Evolutionary conservation across 2,797 vertebrate genomes (phyloP).

Genomic region (Chelidonichthys spinosus): DNA sequence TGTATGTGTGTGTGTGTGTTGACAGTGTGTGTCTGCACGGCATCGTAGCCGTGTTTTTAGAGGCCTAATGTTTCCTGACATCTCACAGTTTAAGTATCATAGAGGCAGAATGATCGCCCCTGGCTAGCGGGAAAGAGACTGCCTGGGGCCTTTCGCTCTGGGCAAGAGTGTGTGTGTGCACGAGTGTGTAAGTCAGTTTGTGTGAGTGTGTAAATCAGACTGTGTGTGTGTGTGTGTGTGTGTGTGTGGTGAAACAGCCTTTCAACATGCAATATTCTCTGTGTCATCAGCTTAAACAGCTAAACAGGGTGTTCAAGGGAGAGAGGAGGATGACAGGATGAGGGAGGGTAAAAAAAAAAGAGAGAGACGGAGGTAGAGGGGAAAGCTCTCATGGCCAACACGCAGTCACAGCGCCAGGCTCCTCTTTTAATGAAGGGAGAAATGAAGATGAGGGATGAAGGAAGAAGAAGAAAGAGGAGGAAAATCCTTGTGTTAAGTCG

Average conservation of each 20-base stretch:
- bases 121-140: constrained; percentile 86
- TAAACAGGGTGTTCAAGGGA: constrained; percentile 74
- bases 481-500: constrained; percentile 68
- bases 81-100: constrained; percentile 89
- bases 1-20: constrained; percentile 50
- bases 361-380: constrained; percentile 31
- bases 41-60: constrained; percentile 78
- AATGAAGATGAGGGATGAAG: constrained; percentile 68
- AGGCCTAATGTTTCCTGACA: constrained; percentile 90
- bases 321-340: constrained; percentile 49
- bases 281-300: constrained; percentile 84
- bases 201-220: constrained; percentile 34
- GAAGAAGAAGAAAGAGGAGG: constrained; percentile 61
- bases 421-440: constrained; percentile 71
- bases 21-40: constrained; percentile 63
- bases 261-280: constrained; percentile 83
- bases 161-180: constrained; percentile 75
- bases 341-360: constrained; percentile 22
- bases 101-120: constrained; percentile 86
- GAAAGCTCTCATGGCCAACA: constrained; percentile 50
- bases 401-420: constrained; percentile 44
- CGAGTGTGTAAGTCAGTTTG: constrained; percentile 12
- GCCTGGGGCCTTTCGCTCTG: constrained; percentile 88
- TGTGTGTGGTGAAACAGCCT: constrained; percentile 72
- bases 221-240: constrained; percentile 50